Conservation (phyloP, 2,797 vertebrate genomes). For the Phoxinus dragarum region DNA sequence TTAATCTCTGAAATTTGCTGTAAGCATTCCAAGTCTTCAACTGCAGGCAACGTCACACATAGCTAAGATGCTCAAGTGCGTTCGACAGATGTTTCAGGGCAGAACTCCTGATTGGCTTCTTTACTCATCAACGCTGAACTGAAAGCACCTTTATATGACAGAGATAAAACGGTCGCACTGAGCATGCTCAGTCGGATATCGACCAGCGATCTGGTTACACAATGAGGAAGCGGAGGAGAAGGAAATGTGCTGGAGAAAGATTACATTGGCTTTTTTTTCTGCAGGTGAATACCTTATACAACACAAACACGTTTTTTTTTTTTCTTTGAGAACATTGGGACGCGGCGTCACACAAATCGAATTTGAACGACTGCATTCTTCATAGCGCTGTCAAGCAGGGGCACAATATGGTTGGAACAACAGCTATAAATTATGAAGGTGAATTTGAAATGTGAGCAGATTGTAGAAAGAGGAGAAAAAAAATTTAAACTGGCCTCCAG, state of each 20-base stretch:
- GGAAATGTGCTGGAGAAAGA: conserved; percentile 24
- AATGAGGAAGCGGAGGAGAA: not conserved
- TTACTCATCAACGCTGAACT: not conserved
- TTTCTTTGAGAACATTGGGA: not conserved
- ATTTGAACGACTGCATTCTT: not conserved
- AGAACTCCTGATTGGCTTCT: not conserved
- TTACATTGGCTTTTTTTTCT: not conserved
- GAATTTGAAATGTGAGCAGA: conserved; percentile 20
- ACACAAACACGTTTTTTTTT: not conserved
- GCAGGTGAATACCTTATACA: conserved; percentile 2
- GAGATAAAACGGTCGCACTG: not conserved
- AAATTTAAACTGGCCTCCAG: not conserved
- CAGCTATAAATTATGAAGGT: conserved; percentile 21
- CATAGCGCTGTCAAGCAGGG: not conserved
- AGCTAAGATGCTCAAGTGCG: not conserved
- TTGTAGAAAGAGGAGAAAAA: conserved; percentile 1
- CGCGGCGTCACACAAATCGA: not conserved
- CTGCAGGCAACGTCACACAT: conserved; percentile 3
- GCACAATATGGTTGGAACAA: conserved; percentile 2
- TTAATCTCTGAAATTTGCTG: conserved; percentile 72
- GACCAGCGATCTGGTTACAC: not conserved
- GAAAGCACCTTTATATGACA: not conserved
- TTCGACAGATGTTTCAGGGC: conserved; percentile 9
- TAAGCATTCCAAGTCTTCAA: conserved; percentile 50
- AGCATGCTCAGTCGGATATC: not conserved